phyloP scores from a whole-genome alignment of 1,140 invertebrate genomes.

The Augochlora pura region DNA sequence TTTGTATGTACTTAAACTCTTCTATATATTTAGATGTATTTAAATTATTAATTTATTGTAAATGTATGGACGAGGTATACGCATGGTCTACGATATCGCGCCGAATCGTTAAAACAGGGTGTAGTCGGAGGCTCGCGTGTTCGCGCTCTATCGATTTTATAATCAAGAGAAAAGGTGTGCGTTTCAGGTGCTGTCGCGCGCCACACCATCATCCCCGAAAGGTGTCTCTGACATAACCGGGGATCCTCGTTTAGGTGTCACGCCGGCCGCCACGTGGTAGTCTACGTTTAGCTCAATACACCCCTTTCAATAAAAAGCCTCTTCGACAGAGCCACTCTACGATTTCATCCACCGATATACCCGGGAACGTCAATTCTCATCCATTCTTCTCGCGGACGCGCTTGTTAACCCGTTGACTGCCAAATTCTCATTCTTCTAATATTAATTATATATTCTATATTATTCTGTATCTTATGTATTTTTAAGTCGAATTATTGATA shows the following conservation, averaged over 20 bases:
- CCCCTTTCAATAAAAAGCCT: not conserved
- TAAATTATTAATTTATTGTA: too few relatives aligned
- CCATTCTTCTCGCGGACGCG: not conserved
- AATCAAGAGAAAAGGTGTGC: conserved; percentile 53
- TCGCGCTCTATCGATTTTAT: conserved; percentile 58
- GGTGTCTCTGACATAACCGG: conserved; percentile 41
- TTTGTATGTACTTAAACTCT: too few relatives aligned
- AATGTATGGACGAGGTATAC: too few relatives aligned
- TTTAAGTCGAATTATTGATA: too few relatives aligned
- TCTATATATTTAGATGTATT: too few relatives aligned
- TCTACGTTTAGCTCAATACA: conserved; percentile 1
- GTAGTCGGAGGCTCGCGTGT: conserved; percentile 18
- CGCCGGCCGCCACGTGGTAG: not conserved
- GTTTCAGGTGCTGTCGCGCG: conserved; percentile 17
- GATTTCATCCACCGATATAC: not conserved
- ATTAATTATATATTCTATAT: too few relatives aligned
- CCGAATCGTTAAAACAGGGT: not conserved
- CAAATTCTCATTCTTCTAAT: too few relatives aligned
- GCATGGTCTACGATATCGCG: not conserved
- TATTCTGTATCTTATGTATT: too few relatives aligned
- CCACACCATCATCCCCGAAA: not conserved
- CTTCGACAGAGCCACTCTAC: not conserved
- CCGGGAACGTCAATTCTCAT: not conserved
- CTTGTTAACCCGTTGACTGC: not conserved
- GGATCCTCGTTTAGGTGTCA: conserved; percentile 8